Evolutionary conservation across 2,797 vertebrate species (phyloP).

Genomic region (Acanthiza pusilla): DNA sequence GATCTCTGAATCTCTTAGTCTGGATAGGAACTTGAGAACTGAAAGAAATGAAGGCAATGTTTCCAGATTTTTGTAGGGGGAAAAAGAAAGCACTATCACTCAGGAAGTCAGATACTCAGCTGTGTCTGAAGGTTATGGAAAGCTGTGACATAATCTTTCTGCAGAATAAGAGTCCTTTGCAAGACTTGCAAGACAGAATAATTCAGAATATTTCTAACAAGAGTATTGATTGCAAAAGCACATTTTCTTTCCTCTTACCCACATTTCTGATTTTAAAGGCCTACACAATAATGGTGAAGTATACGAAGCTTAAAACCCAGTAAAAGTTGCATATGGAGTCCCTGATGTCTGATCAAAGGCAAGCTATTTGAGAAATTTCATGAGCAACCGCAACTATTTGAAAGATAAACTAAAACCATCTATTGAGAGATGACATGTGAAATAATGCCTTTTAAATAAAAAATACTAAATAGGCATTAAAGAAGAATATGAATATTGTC

Average conservation of each 20-base stretch:
- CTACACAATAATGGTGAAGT: conserved; percentile 9
- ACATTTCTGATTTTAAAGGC: conserved; percentile 35
- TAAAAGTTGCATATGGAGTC: conserved; percentile 3
- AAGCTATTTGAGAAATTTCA: conserved; percentile 18
- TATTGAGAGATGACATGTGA: not conserved
- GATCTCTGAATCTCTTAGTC: not conserved
- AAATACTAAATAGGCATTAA: conserved; percentile 6
- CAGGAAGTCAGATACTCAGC: conserved; percentile 1
- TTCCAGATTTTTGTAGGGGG: not conserved
- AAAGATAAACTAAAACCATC: conserved; percentile 20
- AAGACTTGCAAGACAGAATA: conserved; percentile 21
- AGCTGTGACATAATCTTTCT: not conserved
- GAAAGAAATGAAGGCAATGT: not conserved
- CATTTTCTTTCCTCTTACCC: conserved; percentile 15
- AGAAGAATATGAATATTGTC: not conserved
- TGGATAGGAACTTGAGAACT: not conserved
- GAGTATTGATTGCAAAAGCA: conserved; percentile 48
- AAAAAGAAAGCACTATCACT: not conserved
- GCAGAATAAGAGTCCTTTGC: not conserved
- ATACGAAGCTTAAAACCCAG: conserved; percentile 4
- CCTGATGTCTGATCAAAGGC: not conserved
- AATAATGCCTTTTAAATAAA: conserved; percentile 18
- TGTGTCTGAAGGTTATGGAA: not conserved
- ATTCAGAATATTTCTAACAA: conserved; percentile 37
- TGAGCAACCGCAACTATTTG: not conserved